A percentile compares a stretch with the other conserved stretches of the same genome.
Conservation (phyloP, 2,797 vertebrate species). For the Rhinichthys osculus region DNA sequence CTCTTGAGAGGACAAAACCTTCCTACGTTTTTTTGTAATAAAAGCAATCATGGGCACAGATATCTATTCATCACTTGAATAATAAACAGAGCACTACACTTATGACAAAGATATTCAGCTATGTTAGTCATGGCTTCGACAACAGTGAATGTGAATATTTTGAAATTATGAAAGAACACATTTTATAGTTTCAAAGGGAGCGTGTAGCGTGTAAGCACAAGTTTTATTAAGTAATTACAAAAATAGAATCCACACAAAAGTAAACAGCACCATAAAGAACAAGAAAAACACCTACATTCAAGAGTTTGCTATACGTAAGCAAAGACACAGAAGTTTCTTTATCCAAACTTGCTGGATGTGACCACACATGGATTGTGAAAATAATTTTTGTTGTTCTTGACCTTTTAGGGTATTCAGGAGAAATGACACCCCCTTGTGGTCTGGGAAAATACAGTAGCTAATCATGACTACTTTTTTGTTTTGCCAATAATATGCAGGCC, state of each 20-base stretch:
- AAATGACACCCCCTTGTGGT: conserved; percentile 37
- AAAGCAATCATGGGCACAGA: conserved; percentile 47
- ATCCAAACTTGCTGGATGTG: background rate
- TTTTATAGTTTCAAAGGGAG: background rate
- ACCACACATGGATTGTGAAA: background rate
- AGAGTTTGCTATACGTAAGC: background rate
- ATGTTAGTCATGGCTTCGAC: conserved; percentile 53
- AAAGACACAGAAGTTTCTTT: background rate
- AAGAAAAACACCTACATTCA: background rate
- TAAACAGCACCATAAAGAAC: background rate
- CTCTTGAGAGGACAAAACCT: conserved; percentile 86
- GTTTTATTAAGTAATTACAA: background rate
- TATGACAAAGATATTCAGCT: conserved; percentile 26
- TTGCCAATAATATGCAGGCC: background rate
- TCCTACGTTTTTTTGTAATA: conserved; percentile 82
- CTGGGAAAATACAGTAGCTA: background rate
- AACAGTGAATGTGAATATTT: conserved; percentile 52
- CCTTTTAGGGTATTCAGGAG: conserved; percentile 3
- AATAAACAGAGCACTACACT: conserved; percentile 11
- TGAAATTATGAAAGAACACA: background rate
- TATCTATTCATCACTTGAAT: conserved; percentile 34
- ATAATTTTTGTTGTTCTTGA: background rate
- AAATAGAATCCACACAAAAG: background rate
- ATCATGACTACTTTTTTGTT: conserved; percentile 6
- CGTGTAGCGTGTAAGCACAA: background rate